Base-by-base conservation (phyloP, 2,113 vertebrate species). In the Nanorana parkeri region DNA sequence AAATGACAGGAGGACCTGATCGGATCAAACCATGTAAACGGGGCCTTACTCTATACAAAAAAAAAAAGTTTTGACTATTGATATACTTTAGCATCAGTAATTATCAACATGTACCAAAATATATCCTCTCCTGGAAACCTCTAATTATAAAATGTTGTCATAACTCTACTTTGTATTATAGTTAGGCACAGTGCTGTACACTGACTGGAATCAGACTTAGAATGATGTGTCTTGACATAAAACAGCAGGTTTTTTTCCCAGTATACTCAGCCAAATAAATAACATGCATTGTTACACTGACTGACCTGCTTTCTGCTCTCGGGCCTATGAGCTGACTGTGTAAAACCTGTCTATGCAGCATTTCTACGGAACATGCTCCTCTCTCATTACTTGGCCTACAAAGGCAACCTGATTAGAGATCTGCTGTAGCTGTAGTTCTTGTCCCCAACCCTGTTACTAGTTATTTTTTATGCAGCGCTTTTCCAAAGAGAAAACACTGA, bases 281-380 rank as follows among this genome's bases (percentile, higher is more conserved):
- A 75, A 10, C 54, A 19, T 60, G 54, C 55, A 47, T 47, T 20
- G 63, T 51, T 80, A 58, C 66, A 69, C 36, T 63, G n/a, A 21
- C 54, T 80, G 78, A 69, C 66, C 67, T 80, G 78, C 20, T 80
- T 80, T 80, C 20, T 80, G 66, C 78, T 69, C 67, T 68, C 51
- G 66, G 78, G 67, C 54, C 66, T n/a, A 21, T 24, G 47, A 67
- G 54, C 71, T 28, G 41, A 63, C 66, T 68, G 65, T 61, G 58
- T 17, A 69, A 80, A 78, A 61, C 55, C 21, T 80, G 78, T 55
- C 54, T 19, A 80, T 69, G 78, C 68, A 61, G 78, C 78, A 61
- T 24, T 71, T 80, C 65, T 58, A 47, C 68, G 66, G 64, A 79
- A 79, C 65, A 79, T 79, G 65, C 79, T 41, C 68, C 60, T 77